Evolutionary conservation across 1,140 invertebrate species (phyloP).

Genomic region (Dryas iulia): DNA sequence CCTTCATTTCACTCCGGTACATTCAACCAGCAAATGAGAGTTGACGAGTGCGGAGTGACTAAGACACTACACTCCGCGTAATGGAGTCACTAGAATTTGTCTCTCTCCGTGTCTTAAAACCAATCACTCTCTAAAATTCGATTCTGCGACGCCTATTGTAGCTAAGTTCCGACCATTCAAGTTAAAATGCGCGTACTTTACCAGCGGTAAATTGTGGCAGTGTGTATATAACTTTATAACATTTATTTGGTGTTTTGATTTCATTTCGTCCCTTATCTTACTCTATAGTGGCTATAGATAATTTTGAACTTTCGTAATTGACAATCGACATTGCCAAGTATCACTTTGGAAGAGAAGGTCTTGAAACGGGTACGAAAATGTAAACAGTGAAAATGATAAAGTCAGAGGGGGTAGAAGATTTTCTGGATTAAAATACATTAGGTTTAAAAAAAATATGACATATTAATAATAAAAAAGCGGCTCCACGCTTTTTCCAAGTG

Average conservation of each 20-base stretch:
- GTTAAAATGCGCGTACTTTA: too few species aligned
- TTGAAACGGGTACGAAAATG: not conserved
- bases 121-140: too few species aligned
- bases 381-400: conserved; percentile 5
- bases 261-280: conserved; percentile 18
- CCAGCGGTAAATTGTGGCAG: conserved; percentile 39
- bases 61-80: too few species aligned
- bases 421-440: not conserved
- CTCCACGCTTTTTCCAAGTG: too few species aligned
- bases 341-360: conserved; percentile 11
- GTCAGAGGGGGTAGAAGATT: not conserved
- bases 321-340: conserved; percentile 18
- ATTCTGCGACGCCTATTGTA: too few species aligned
- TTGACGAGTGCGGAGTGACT: too few species aligned
- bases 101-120: too few species aligned
- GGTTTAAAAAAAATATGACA: not conserved
- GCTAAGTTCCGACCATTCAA: too few species aligned
- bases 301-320: conserved; percentile 44
- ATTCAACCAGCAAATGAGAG: too few species aligned
- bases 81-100: too few species aligned
- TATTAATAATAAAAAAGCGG: too few species aligned
- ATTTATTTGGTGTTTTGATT: conserved; percentile 40
- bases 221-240: conserved; percentile 31
- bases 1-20: too few species aligned
- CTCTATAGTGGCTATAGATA: conserved; percentile 21